phyloP scores from a whole-genome alignment of 30 jellyfish, hydroid and myxozoan species.

The Hydractinia symbiolongicarpus region DNA sequence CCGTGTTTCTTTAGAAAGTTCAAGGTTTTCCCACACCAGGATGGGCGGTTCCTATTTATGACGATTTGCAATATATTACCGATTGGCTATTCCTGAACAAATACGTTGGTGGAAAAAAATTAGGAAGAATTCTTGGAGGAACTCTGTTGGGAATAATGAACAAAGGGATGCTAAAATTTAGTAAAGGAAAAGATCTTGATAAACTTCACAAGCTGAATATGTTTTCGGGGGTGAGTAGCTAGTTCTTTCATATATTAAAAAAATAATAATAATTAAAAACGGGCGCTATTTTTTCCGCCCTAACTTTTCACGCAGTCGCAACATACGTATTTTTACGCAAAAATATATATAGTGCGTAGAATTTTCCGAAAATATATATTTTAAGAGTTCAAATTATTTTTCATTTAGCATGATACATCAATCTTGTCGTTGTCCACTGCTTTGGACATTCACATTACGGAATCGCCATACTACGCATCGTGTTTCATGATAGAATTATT shows the following conservation, averaged over 20 bases:
- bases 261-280: background rate
- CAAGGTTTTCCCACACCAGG: conserved; percentile 6
- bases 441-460: conserved; percentile 12
- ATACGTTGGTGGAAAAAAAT: background rate
- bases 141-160: conserved; percentile 18
- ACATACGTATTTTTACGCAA: background rate
- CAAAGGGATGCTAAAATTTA: background rate
- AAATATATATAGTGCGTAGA: background rate
- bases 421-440: conserved; percentile 21
- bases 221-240: conserved; percentile 8
- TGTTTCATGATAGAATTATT: conserved; percentile 32
- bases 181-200: background rate
- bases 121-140: conserved; percentile 14
- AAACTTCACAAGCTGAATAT: background rate
- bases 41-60: background rate
- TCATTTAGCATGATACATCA: conserved; percentile 36
- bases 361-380: background rate
- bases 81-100: conserved; percentile 15
- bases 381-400: background rate
- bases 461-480: conserved; percentile 21
- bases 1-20: background rate
- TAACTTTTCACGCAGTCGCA: background rate
- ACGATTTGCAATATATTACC: background rate
- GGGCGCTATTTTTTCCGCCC: background rate
- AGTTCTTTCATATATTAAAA: background rate